Evolutionary conservation across 2,888 invertebrate genomes (phyloP), one percentile per base, ranked within the genome.

Genomic region (Drosophila borborema): DNA sequence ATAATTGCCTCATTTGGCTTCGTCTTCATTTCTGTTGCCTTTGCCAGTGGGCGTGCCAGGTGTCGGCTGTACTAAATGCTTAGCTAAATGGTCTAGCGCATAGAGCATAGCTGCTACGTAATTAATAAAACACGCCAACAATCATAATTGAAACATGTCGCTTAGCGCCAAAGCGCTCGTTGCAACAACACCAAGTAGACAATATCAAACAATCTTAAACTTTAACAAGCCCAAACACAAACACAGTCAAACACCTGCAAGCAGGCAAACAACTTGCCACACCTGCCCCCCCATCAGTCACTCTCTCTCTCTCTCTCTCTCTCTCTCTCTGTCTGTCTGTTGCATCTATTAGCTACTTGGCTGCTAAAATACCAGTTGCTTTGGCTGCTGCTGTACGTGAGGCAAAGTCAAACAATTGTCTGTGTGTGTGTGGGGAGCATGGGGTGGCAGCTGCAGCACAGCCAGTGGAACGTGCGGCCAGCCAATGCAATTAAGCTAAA

Each of bases 141-240:
- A 89, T 88, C 88, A 91, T 88, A 91, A 88, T 87, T 90, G 90
- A 77, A 91, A 90, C 90, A 90, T 87, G 91, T 89, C 90, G 91
- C 90, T 90, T 90, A 90, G 91, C 90, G 90, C 91, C 90, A 88
- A 90, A 90, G 88, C 72, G 62, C 81, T 61, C 82, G 82, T 82
- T 81, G 78, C 85, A 72, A 72, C 86, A 90, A 89, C 89, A 88
- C 83, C 84, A 58, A 64, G 55, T 36, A 31, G 43, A 71, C 55
- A 66, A 80, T 80, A 77, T 81, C 83, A 88, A 89, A 83, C 84
- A 87, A 72, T 74, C 77, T 77, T 80, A 71, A 72, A 77, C 62
- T 81, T 36, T 72, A 77, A 89, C 80, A 79, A 82, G 75, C 71
- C 82, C 64, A 77, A 81, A 79, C 74, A 78, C 79, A 81, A 64